Conservation (phyloP, 1,140 invertebrate species). For the Lysiphlebus fabarum region DNA sequence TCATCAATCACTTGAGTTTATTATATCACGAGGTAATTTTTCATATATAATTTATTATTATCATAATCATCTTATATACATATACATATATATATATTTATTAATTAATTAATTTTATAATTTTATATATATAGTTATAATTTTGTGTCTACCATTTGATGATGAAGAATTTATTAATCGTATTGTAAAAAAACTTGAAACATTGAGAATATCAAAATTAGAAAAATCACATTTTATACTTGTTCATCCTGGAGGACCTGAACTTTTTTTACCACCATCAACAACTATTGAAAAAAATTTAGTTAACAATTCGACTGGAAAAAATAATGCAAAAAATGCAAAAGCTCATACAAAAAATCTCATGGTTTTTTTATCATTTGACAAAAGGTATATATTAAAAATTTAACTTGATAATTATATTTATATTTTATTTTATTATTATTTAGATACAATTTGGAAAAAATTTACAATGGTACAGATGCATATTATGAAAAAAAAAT, state of each 20-base stretch:
- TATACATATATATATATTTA: not conserved
- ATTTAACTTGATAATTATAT: constrained; percentile 2
- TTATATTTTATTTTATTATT: not conserved
- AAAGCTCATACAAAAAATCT: constrained; percentile 38
- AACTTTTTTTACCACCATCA: constrained; percentile 39
- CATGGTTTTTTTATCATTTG: constrained; percentile 45
- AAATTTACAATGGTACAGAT: constrained; percentile 43
- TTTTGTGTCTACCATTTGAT: constrained; percentile 51
- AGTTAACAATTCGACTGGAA: constrained; percentile 28
- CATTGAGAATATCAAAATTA: constrained; percentile 36
- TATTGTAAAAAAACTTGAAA: constrained; percentile 45
- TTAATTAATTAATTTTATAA: not conserved
- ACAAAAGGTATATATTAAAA: constrained; percentile 39
- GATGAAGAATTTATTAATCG: constrained; percentile 40
- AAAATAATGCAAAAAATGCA: constrained; percentile 22
- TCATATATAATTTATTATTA: not conserved
- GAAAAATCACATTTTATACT: constrained; percentile 43
- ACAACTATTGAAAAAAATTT: constrained; percentile 1
- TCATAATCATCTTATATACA: not conserved
- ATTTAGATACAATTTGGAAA: constrained; percentile 46
- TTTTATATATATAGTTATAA: constrained; percentile 28
- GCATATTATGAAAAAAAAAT: constrained; percentile 36
- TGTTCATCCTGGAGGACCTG: constrained; percentile 41
- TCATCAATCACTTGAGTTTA: constrained; percentile 41
- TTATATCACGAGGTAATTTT: constrained; percentile 46